Evolutionary conservation across 2,113 vertebrate species (phyloP).

Genomic region (Bettongia penicillata): DNA sequence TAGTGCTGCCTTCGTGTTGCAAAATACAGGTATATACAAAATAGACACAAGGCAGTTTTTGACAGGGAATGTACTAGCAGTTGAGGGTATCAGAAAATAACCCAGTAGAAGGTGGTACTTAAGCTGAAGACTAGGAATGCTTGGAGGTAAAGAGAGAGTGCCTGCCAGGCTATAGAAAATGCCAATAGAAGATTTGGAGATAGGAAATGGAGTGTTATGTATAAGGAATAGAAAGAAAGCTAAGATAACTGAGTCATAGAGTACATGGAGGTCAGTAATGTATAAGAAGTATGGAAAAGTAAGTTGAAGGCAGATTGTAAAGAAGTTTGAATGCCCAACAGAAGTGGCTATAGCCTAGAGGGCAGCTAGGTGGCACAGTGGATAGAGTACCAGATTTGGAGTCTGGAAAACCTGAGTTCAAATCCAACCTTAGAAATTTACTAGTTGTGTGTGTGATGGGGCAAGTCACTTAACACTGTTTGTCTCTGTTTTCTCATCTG

Average conservation of each 20-base stretch:
- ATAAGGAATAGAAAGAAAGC: not conserved
- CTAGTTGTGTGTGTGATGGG: too few species aligned
- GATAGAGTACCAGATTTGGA: too few species aligned
- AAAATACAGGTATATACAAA: not conserved
- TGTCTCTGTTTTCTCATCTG: not conserved
- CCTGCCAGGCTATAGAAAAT: not conserved
- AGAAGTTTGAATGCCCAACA: not conserved
- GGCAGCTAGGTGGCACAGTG: too few species aligned
- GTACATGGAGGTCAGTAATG: not conserved
- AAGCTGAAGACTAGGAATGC: not conserved
- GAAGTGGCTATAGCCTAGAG: not conserved
- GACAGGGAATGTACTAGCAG: not conserved
- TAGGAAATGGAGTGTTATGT: not conserved
- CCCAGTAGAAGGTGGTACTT: not conserved
- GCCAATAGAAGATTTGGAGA: not conserved
- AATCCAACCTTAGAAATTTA: too few species aligned
- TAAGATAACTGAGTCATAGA: not conserved
- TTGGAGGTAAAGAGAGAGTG: not conserved
- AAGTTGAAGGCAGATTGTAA: not conserved
- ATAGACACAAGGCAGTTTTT: not conserved
- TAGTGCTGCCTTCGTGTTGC: not conserved
- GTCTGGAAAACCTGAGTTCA: too few species aligned
- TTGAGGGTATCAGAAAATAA: not conserved
- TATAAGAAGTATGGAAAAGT: not conserved
- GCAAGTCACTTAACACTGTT: not conserved